These are phyloP conservation scores for Perizoma affinitatum DNA, from an alignment of 2,888 invertebrate species.

Conservation along the genomic window DNA sequence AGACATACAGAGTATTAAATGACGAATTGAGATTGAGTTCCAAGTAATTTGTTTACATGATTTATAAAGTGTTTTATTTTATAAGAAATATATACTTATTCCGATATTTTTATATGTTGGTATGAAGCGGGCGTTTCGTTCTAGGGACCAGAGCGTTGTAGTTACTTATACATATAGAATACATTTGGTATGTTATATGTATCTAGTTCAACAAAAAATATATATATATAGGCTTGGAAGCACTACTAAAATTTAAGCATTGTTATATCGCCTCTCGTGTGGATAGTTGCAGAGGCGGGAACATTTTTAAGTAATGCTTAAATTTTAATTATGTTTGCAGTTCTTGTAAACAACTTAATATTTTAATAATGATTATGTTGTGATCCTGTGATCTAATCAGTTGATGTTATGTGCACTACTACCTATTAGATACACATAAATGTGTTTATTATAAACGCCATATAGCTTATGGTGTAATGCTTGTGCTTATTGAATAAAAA, in stretches of 20 bases:
- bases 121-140: slow-evolving; percentile 46
- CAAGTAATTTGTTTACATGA: slow-evolving; percentile 1
- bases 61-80: slow-evolving; percentile 1
- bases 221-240: too few species aligned
- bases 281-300: too few species aligned
- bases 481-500: slow-evolving; percentile 72
- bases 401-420: slow-evolving; percentile 64
- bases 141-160: slow-evolving; percentile 70
- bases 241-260: too few species aligned
- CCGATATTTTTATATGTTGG: slow-evolving; percentile 55
- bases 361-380: slow-evolving; percentile 59
- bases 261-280: too few species aligned
- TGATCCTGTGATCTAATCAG: slow-evolving; percentile 68
- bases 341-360: not conserved
- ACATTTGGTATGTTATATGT: slow-evolving; percentile 59
- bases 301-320: too few species aligned
- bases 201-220: slow-evolving; percentile 15
- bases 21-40: not conserved
- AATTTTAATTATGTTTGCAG: too few species aligned
- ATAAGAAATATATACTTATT: slow-evolving; percentile 21
- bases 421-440: slow-evolving; percentile 57
- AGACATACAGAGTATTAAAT: not conserved
- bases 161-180: slow-evolving; percentile 39
- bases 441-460: slow-evolving; percentile 49
- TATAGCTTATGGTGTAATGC: slow-evolving; percentile 55